These are phyloP conservation scores for Stictonetta naevosa DNA, from an alignment of 2,113 vertebrate species.

Conservation along the genomic window DNA sequence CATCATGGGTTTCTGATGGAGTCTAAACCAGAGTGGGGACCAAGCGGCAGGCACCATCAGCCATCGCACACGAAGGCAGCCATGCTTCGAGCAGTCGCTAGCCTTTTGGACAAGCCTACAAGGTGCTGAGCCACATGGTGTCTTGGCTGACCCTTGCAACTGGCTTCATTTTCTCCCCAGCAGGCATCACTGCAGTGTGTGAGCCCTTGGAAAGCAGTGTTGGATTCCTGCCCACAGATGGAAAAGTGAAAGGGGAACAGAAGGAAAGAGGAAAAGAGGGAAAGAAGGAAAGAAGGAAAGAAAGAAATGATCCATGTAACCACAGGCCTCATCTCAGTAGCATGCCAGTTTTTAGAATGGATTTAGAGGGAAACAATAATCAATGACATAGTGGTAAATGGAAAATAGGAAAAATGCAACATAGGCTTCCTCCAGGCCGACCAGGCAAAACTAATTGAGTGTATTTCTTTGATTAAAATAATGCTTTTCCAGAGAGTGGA, in stretches of 20 bases:
- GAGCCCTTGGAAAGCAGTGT: neutral
- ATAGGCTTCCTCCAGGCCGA: neutral
- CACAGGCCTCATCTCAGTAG: constrained; percentile 6
- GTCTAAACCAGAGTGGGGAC: neutral
- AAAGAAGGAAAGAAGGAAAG: neutral
- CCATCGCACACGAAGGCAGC: neutral
- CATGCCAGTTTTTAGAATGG: neutral
- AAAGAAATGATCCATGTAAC: neutral
- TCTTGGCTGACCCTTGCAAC: neutral
- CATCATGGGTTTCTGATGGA: neutral
- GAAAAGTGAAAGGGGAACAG: neutral
- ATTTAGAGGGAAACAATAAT: neutral
- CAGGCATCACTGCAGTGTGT: accelerated
- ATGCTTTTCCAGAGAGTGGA: constrained; percentile 7
- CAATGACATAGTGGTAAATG: neutral
- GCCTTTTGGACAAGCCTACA: neutral
- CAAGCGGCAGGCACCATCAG: neutral
- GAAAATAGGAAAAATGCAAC: neutral
- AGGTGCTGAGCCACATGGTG: neutral
- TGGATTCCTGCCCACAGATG: neutral
- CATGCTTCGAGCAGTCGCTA: neutral
- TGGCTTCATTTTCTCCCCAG: neutral
- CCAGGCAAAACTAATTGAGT: neutral
- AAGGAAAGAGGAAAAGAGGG: neutral
- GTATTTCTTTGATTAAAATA: constrained; percentile 16